Percentiles rank a stretch among this genome's conserved stretches.
These are phyloP conservation scores for Rhodeus uyekii DNA, from an alignment of 2,797 vertebrate species.

Conservation along the genomic window DNA sequence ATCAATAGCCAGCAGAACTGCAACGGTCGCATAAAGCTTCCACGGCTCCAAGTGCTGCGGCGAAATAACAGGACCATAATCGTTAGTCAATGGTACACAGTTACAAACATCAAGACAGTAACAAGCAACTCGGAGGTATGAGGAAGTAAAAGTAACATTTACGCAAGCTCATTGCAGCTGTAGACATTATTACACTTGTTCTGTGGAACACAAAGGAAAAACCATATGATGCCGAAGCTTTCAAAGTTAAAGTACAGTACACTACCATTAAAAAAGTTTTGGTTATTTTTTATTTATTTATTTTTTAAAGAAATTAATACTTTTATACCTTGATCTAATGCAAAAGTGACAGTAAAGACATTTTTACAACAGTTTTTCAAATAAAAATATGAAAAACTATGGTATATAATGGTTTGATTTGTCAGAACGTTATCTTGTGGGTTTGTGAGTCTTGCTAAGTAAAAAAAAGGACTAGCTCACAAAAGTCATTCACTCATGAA, in stretches of 20 bases:
- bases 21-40: conserved; percentile 93
- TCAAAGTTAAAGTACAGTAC: background rate
- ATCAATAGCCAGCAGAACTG: conserved; percentile 87
- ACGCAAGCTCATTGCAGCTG: background rate
- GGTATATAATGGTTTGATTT: too few species aligned
- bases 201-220: background rate
- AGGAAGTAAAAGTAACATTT: background rate
- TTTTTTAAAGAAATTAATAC: background rate
- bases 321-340: background rate
- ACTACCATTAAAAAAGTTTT: background rate
- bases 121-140: background rate
- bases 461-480: background rate
- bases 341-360: background rate
- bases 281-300: too few species aligned
- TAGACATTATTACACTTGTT: background rate
- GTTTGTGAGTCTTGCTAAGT: background rate
- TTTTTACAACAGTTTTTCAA: background rate
- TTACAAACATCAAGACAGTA: background rate
- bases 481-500: background rate
- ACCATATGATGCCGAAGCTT: background rate
- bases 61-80: conserved; percentile 19
- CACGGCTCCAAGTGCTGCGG: conserved; percentile 90
- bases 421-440: background rate
- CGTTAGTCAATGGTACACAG: background rate
- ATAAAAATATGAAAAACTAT: too few species aligned